Evolutionary conservation across 1,140 invertebrate genomes (phyloP).

Genomic region (Gerris buenoi): DNA sequence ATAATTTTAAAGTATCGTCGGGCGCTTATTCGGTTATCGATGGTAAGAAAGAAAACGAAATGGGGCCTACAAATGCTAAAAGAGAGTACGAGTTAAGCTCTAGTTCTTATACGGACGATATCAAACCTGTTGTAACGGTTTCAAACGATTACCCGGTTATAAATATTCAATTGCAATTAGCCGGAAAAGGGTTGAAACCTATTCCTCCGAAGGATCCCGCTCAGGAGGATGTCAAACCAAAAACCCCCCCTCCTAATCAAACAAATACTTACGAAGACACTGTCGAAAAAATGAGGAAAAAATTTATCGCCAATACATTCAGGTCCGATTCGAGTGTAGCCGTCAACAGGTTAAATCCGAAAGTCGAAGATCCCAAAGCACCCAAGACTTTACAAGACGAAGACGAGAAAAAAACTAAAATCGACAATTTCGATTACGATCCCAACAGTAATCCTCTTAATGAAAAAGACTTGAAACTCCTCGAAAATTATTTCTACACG

Average conservation of each 20-base stretch:
- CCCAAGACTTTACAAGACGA: not conserved
- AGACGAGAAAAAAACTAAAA: not conserved
- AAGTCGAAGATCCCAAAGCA: not conserved
- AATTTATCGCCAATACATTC: not conserved
- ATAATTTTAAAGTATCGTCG: no score
- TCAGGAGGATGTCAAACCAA: not conserved
- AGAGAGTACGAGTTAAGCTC: no score
- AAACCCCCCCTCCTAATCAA: not conserved
- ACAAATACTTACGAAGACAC: not conserved
- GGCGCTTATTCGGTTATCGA: no score
- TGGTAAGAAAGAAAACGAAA: no score
- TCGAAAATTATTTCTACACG: not conserved
- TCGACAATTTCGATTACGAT: not conserved
- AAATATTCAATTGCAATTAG: not conserved
- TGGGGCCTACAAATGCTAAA: no score
- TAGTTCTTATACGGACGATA: no score
- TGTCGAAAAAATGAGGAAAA: conserved; percentile 1
- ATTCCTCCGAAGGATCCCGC: not conserved
- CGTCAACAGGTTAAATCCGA: not conserved
- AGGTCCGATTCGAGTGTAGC: not conserved
- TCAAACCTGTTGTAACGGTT: not conserved
- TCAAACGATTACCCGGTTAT: not conserved
- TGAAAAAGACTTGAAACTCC: not conserved
- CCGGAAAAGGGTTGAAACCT: no score
- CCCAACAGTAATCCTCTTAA: not conserved